Conservation (phyloP, 2,113 vertebrate genomes). For the Cryptomyrus ogoouensis region DNA sequence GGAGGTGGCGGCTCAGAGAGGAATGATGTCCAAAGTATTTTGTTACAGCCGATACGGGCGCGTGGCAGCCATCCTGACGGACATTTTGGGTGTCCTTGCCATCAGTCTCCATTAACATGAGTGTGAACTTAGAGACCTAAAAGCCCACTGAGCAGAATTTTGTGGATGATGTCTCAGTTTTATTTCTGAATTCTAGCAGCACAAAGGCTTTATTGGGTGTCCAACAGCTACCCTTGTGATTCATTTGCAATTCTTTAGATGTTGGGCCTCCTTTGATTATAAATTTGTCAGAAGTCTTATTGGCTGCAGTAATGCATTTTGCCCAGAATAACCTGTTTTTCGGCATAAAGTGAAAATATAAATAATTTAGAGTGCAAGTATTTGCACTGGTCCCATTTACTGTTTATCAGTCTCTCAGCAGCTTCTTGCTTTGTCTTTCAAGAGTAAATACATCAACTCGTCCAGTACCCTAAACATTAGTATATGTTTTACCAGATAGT, state of each 20-base stretch:
- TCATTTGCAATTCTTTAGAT: background rate
- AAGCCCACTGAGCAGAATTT: background rate
- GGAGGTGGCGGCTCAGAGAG: background rate
- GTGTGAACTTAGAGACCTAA: background rate
- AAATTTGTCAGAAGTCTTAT: background rate
- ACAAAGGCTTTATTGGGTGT: background rate
- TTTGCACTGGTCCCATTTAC: background rate
- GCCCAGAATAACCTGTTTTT: background rate
- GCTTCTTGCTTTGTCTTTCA: background rate
- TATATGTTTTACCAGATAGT: background rate
- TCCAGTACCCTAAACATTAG: background rate
- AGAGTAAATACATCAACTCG: background rate
- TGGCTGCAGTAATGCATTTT: background rate
- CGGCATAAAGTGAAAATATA: background rate
- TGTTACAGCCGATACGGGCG: background rate
- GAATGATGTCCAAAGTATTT: background rate
- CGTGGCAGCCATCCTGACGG: background rate
- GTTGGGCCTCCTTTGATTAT: background rate
- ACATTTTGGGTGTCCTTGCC: background rate
- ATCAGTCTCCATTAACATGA: background rate
- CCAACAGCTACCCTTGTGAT: background rate
- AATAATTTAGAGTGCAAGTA: background rate
- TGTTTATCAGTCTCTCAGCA: background rate
- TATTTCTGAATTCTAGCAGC: too few relatives aligned
- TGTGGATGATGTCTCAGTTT: background rate